Percentiles rank a stretch among this genome's conserved stretches.
Conservation (phyloP, 2,797 vertebrate species). For the Morelia viridis region DNA sequence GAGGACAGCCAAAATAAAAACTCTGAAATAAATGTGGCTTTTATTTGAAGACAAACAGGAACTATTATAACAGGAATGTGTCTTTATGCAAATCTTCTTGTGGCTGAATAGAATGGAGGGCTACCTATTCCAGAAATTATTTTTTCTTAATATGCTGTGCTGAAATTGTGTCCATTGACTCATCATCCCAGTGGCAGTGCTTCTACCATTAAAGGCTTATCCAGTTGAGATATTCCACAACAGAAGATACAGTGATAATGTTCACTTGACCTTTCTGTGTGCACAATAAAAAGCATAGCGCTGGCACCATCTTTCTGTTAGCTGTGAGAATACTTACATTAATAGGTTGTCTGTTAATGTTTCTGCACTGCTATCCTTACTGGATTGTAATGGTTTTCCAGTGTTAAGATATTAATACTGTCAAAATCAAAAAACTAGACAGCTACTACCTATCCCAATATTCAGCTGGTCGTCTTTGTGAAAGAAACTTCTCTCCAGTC, state of each 20-base stretch:
- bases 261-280: not conserved
- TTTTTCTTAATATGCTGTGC: not conserved
- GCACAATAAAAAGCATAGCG: not conserved
- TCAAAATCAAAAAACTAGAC: not conserved
- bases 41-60: not conserved
- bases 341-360: not conserved
- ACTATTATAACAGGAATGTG: not conserved
- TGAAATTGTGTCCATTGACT: no score
- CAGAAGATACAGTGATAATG: not conserved
- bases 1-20: not conserved
- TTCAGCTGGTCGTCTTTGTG: not conserved
- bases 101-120: not conserved
- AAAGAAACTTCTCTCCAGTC: not conserved
- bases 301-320: not conserved
- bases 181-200: not conserved
- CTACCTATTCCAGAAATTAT: not conserved
- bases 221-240: not conserved
- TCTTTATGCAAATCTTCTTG: constrained; percentile 20
- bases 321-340: not conserved
- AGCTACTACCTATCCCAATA: not conserved
- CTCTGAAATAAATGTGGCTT: not conserved
- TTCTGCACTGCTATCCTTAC: not conserved
- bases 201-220: not conserved
- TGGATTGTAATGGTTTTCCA: not conserved
- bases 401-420: not conserved